Conservation (phyloP, 1,140 invertebrate species). For the Hypsibius dujardini region DNA sequence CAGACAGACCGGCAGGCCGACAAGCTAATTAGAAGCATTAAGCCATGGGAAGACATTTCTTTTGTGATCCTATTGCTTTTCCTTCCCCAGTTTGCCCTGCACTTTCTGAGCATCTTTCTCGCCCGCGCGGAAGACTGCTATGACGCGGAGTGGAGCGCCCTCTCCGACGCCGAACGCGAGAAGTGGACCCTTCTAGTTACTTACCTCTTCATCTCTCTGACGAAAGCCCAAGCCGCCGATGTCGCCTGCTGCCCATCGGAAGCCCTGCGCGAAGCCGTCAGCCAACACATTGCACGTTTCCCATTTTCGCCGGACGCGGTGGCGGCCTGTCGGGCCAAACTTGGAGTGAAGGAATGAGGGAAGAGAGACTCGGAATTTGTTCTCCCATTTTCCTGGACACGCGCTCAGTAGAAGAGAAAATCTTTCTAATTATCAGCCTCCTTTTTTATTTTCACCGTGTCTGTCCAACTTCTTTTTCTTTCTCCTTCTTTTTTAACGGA, state of each 20-base stretch:
- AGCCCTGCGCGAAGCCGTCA: not conserved
- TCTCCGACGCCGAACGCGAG: not conserved
- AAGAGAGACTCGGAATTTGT: too few relatives aligned
- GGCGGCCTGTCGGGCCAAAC: too few relatives aligned
- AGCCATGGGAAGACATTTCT: too few relatives aligned
- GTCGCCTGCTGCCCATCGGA: not conserved
- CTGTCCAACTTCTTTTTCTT: too few relatives aligned
- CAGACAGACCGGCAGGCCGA: too few relatives aligned
- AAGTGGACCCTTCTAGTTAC: conserved; percentile 4
- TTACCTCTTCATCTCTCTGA: not conserved
- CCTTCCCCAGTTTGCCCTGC: not conserved
- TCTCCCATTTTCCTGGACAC: too few relatives aligned
- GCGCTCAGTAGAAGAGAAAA: too few relatives aligned
- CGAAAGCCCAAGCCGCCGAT: not conserved
- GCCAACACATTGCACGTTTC: not conserved
- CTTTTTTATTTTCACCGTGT: too few relatives aligned
- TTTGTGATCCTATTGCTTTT: too few relatives aligned
- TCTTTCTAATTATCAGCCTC: too few relatives aligned
- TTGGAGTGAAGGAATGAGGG: too few relatives aligned
- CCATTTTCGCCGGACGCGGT: not conserved
- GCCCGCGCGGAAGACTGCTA: not conserved
- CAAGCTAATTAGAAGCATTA: not conserved
- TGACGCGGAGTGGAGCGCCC: not conserved
- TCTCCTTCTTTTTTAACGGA: too few relatives aligned
- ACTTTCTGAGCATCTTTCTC: not conserved